A percentile compares a stretch with the other conserved stretches of the same genome.
phyloP scores from a whole-genome alignment of 2,888 invertebrate genomes.

The Bruchidius siliquastri region DNA sequence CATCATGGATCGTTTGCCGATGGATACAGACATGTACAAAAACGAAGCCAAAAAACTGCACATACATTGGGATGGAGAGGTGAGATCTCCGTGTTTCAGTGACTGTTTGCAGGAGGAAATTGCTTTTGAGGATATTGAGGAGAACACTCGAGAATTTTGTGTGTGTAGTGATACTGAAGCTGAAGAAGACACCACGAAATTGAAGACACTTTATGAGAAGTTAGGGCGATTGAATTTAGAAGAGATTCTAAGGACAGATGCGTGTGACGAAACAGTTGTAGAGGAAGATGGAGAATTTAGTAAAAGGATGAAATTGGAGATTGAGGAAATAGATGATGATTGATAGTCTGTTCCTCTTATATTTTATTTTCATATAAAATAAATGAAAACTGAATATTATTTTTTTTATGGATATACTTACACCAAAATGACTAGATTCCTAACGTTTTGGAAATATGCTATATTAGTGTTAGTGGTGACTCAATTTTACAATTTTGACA shows the following conservation, averaged over 20 bases:
- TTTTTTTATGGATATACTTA: too few relatives aligned
- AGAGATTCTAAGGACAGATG: conserved; percentile 8
- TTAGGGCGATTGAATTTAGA: conserved; percentile 18
- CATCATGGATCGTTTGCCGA: conserved; percentile 30
- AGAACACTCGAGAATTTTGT: conserved; percentile 26
- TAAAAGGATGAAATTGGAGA: background rate
- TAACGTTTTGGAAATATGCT: too few relatives aligned
- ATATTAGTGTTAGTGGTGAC: too few relatives aligned
- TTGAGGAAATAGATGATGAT: background rate
- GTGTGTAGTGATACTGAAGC: conserved; percentile 32
- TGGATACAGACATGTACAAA: conserved; percentile 5
- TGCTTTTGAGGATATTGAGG: conserved; percentile 26
- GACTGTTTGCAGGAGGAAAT: conserved; percentile 27
- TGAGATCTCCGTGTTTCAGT: conserved; percentile 20
- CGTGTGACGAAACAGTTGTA: background rate
- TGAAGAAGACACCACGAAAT: conserved; percentile 19
- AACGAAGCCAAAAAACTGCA: conserved; percentile 4
- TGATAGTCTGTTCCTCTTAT: background rate
- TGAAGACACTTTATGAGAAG: conserved; percentile 19
- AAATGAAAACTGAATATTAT: background rate
- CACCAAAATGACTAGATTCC: too few relatives aligned
- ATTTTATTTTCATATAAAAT: background rate
- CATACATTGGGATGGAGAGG: conserved; percentile 10
- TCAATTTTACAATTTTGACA: too few relatives aligned
- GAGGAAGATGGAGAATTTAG: background rate